Base-by-base conservation (phyloP, 2,113 vertebrate genomes). In the Nansenia antarctica region DNA sequence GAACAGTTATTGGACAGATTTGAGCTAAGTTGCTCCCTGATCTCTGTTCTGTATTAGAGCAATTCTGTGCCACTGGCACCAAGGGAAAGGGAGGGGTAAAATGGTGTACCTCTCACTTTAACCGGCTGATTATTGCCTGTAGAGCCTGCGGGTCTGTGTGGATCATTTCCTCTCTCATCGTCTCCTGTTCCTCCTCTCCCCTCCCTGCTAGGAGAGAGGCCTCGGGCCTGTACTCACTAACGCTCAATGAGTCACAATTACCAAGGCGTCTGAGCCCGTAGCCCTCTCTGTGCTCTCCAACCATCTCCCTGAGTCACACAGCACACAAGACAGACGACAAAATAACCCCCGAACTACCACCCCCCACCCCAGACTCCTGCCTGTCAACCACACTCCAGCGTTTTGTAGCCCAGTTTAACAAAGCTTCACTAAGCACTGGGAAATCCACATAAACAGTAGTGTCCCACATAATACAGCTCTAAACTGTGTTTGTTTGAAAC, bases 241-340 rank as follows among this genome's bases (percentile, higher is more conserved):
- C 82, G 76, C 84, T 81, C 79, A 89, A 83, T 91, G 88, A 90
- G 82, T 91, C 88, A 91, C 88, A 90, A 84, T 90, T 90, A 90
- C 84, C 82, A 78, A 69, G 34, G 81, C 61, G 81, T 79, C 82
- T 24, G 78, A 77, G 81, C 84, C 81, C 34, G 65, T 74, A 69
- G 78, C 82, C 84, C 69, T 79, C 86, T 84, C 78, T 81, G 67
- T 76, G 67, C 62, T 76, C 71, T 71, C 65, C 79, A 81, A 72
- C 81, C 66, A 20, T 78, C 73, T 82, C 81, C 73, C 73, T 88
- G 86, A 90, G 83, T 90, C 88, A 88, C 83, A 86, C 79, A 86
- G 77, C 62, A 54, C 75, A 78, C 72, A 83, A 84, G 81, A 88
- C 79, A 85, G 82, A 87, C 71, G 81, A 80, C 82, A 85, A 68